Base-by-base conservation (phyloP, 2,888 invertebrate genomes). In the Notocelia uddmanniana region DNA sequence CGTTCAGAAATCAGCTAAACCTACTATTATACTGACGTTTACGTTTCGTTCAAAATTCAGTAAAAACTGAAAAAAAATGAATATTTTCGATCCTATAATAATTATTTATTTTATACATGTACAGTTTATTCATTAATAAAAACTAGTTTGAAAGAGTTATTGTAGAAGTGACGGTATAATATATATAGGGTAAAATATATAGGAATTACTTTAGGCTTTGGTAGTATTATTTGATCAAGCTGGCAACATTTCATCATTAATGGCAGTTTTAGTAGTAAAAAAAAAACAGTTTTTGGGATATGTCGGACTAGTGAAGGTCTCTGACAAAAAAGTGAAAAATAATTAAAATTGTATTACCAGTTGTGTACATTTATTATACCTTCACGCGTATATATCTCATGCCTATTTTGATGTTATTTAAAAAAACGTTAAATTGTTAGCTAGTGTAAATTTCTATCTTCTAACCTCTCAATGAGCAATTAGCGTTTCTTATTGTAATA, bases 401-500 rank as follows among this genome's bases (percentile, higher is more conserved):
- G 15, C 37, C 23, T 21, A 57, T 57, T 55, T 72, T 48, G 37
- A 50, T 18, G 21, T 50, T 37, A 19, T 34, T 31, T 57, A 55
- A 48, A 34, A 55, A 50, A 37, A 23, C 23, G 37, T 48, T 68
- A 50, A 54, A 37, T 37, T 18, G 18, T 55, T 52, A 62, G 34
- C 3, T 68, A 5, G 48, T 57, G 23, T 52, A 62, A 66, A 58
- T 59, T 70, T 54, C 52, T 68, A 63, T 48, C 54, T 68, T 76
- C 84, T 91, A 91, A 91, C 91, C 91, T 89, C 82, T 81, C 79
- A 80, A 81, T 80, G 76, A 76, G 77, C 81, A 83, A 85, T 84
- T 79, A 75, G 81, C 77, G 82, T 81, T 83, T 81, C 80, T 81
- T 81, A 81, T 84, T 81, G 83, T 85, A 85, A 83, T 83, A 83